A percentile compares a stretch with the other conserved stretches of the same genome.
These are phyloP conservation scores for Drosophila vallismaia DNA, from an alignment of 2,888 invertebrate species.

Conservation along the genomic window DNA sequence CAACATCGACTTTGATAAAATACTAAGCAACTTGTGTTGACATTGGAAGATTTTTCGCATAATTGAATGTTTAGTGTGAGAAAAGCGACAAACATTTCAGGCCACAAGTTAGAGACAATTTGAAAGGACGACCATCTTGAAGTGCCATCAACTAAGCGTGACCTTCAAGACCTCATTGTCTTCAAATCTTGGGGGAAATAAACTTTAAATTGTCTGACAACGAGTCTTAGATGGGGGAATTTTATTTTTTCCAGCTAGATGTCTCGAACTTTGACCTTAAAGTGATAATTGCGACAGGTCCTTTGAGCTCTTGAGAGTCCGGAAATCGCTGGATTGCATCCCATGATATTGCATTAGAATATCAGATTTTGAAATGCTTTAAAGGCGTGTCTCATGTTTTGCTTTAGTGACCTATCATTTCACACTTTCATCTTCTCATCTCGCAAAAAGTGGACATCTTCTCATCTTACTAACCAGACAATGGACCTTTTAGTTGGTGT, in stretches of 20 bases:
- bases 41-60: slow-evolving; percentile 52
- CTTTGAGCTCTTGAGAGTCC: background rate
- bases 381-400: background rate
- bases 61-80: slow-evolving; percentile 40
- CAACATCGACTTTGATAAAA: slow-evolving; percentile 25
- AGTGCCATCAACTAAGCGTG: slow-evolving; percentile 1
- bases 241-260: background rate
- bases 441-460: slow-evolving; percentile 11
- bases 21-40: slow-evolving; percentile 36
- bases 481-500: slow-evolving; percentile 27
- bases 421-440: slow-evolving; percentile 7
- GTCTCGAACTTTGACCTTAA: slow-evolving; percentile 13
- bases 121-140: slow-evolving; percentile 9
- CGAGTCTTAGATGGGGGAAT: background rate
- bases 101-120: slow-evolving; percentile 4
- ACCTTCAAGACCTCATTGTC: slow-evolving; percentile 13
- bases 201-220: slow-evolving; percentile 4
- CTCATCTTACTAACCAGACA: slow-evolving; percentile 28
- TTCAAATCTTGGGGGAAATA: slow-evolving; percentile 6
- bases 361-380: background rate
- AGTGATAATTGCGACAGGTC: slow-evolving; percentile 4
- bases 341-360: no score
- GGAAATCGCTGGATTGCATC: no score
- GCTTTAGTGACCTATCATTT: background rate
- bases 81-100: slow-evolving; percentile 9